Percentiles rank a stretch among this genome's conserved stretches.
These are phyloP conservation scores for Crypturellus undulatus DNA, from an alignment of 2,113 vertebrate species.

Conservation along the genomic window DNA sequence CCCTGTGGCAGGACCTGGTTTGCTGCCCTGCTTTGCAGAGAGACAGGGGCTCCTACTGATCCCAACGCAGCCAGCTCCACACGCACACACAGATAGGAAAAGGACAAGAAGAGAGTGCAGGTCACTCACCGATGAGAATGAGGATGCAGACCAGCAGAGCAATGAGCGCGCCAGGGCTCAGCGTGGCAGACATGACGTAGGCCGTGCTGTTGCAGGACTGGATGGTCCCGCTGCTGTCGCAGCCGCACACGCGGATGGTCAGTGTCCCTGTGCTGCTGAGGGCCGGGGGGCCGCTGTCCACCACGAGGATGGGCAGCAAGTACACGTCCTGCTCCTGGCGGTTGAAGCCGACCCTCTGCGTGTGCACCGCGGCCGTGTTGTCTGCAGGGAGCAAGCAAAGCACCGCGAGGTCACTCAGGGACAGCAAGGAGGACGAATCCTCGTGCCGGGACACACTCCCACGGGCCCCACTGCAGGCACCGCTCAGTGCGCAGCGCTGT, in stretches of 20 bases:
- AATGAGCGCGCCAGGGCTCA: slow-evolving; percentile 96
- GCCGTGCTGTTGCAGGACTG: slow-evolving; percentile 96
- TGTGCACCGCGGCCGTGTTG: slow-evolving; percentile 92
- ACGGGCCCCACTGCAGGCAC: too few relatives aligned
- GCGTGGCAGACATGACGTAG: slow-evolving; percentile 87
- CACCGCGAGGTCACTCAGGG: background rate
- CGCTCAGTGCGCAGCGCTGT: too few relatives aligned
- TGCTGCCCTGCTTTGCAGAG: background rate
- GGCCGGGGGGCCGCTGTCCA: slow-evolving; percentile 91
- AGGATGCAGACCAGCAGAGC: slow-evolving; percentile 94
- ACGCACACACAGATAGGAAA: rapidly evolving
- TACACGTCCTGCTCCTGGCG: slow-evolving; percentile 95
- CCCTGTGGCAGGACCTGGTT: background rate
- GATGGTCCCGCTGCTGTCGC: slow-evolving; percentile 89
- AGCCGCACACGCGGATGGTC: slow-evolving; percentile 94
- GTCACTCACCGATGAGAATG: slow-evolving; percentile 93
- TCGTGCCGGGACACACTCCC: too few relatives aligned
- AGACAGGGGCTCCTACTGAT: background rate
- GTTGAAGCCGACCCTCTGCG: slow-evolving; percentile 90
- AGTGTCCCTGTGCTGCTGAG: slow-evolving; percentile 97
- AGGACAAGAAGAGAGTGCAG: background rate
- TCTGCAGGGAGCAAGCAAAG: slow-evolving; percentile 77
- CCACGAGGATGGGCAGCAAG: slow-evolving; percentile 93
- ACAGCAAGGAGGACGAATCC: background rate
- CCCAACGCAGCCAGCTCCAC: rapidly evolving